These are phyloP conservation scores for Myotis brandtii DNA, from an alignment of 2,113 vertebrate genomes.

Conservation along the genomic window DNA sequence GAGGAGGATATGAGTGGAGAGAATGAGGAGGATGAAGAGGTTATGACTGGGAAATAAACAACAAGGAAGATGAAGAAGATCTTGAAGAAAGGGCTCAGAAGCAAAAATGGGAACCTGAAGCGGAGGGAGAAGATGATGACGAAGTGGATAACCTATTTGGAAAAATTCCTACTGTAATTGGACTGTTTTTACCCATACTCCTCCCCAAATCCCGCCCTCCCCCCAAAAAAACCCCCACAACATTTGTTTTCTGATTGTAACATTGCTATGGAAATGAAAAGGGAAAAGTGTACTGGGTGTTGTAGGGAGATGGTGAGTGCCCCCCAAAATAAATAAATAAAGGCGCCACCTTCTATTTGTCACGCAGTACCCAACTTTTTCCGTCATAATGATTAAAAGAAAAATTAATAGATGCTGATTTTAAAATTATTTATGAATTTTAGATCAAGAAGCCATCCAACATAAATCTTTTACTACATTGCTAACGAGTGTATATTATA, in stretches of 20 bases:
- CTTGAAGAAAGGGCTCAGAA: conserved; percentile 92
- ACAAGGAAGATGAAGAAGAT: conserved; percentile 91
- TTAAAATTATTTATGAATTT: conserved; percentile 35
- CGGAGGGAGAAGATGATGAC: conserved; percentile 96
- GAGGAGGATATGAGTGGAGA: conserved; percentile 91
- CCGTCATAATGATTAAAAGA: conserved; percentile 31
- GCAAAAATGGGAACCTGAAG: conserved; percentile 96
- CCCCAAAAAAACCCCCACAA: neutral
- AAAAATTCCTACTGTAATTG: conserved; percentile 92
- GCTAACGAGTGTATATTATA: conserved; percentile 36
- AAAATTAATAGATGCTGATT: conserved; percentile 33
- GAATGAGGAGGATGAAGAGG: conserved; percentile 93
- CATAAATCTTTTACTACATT: conserved; percentile 3
- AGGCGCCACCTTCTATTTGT: conserved; percentile 49
- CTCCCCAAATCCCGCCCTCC: conserved; percentile 60
- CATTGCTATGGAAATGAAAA: conserved; percentile 92
- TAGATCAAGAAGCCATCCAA: neutral
- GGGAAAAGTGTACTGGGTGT: conserved; percentile 87
- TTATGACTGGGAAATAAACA: conserved; percentile 89
- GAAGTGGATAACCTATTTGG: conserved; percentile 88
- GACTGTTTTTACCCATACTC: conserved; percentile 93
- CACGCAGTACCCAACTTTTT: neutral
- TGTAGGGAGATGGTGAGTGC: conserved; percentile 80
- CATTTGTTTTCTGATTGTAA: conserved; percentile 88
- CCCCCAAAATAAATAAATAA: neutral